A percentile compares a stretch with the other conserved stretches of the same genome.
Conservation (phyloP, 2,113 vertebrate genomes). For the Forbesichthys agassizii region DNA sequence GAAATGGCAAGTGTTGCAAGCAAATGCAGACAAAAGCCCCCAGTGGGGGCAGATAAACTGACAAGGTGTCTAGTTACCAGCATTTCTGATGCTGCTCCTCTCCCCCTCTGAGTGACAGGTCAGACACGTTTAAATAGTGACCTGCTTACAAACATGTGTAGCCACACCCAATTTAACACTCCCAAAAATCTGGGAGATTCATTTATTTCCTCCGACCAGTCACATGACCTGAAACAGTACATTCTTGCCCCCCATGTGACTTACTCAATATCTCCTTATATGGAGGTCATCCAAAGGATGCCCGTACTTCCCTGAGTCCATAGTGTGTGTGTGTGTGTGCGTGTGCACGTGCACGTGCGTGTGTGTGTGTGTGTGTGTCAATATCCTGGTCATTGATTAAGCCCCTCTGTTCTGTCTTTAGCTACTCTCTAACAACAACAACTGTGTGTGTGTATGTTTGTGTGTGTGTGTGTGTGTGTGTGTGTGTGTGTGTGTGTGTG, state of each 20-base stretch:
- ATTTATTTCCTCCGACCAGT: constrained; percentile 63
- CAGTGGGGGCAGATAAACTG: not conserved
- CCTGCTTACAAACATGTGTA: not conserved
- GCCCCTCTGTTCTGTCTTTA: not conserved
- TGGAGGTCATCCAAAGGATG: constrained; percentile 72
- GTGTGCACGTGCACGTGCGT: constrained; percentile 5
- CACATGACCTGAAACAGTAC: constrained; percentile 61
- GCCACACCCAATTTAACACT: constrained; percentile 12
- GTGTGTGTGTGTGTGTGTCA: constrained; percentile 8
- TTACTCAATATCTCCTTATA: constrained; percentile 70
- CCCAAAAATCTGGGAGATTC: constrained; percentile 60
- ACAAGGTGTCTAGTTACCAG: not conserved
- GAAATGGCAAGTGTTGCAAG: not conserved
- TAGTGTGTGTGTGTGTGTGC: constrained; percentile 36
- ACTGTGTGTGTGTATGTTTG: too few species aligned
- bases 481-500: too few species aligned
- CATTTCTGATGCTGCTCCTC: not conserved
- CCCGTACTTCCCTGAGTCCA: constrained; percentile 44
- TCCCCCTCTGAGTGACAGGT: constrained; percentile 1
- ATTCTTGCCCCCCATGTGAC: constrained; percentile 71
- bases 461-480: too few species aligned
- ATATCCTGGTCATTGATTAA: constrained; percentile 37
- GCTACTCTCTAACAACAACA: constrained; percentile 3
- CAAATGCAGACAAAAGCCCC: constrained; percentile 11
- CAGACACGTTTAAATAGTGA: constrained; percentile 5